Base-by-base conservation (phyloP, 2,797 vertebrate species). In the Helarctos malayanus region DNA sequence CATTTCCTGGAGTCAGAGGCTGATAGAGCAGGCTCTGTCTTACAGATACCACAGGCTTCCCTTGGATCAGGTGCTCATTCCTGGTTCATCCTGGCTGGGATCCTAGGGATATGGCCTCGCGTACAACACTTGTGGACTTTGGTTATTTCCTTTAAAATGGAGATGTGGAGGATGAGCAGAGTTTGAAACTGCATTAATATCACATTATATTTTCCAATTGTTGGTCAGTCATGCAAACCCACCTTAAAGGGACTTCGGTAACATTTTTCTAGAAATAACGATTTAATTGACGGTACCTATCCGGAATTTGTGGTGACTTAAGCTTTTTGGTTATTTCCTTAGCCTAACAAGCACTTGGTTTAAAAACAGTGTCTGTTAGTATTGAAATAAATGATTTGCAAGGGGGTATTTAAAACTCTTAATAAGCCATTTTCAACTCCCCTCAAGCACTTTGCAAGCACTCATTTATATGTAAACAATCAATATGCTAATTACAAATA, bases 401-500 rank as follows among this genome's bases (percentile, higher is more conserved):
- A 63, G 61, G 47, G 19, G 56, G 41, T 41, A 65, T 97, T 97
- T 91, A 73, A 89, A 97, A 85, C 75, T 68, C 61, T 49, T 57
- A 49, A 81, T 65, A 75, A 93, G 73, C 93, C 63, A 38, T 61
- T 81, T 54, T 71, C 65, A 56, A 25, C 23, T 65, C n/a, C 78
- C 63, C 27, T 89, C 49, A 29, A 91, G 89, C 79, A 80, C 82
- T 89, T 94, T 52, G 73, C 25, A 97, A 89, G 49, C 25, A 23
- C 85, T 84, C 86, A 49, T 90, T 96, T 95, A 82, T 89, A 87
- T 90, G 45, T 97, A 93, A 97, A 95, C 52, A 92, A 54, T 95
- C 97, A 94, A 93, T 87, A 91, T 92, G 86, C 89, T 98, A 96
- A 96, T 97, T 95, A 82, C 59, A 95, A 96, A 91, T 71, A 57